Base-by-base conservation (phyloP, 2,888 invertebrate species). In the Drosophila anceps region DNA sequence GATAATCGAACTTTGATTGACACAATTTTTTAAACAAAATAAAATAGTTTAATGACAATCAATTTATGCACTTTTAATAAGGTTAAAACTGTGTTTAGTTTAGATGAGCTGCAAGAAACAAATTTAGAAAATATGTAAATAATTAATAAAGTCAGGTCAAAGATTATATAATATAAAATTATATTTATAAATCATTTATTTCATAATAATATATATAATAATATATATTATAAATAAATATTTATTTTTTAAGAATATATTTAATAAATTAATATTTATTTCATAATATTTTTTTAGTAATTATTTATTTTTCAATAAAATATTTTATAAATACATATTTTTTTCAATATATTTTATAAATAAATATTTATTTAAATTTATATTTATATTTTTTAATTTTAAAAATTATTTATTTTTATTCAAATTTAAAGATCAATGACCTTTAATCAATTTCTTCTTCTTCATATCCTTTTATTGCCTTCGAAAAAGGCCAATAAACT, bases 51-150 rank as follows among this genome's bases (percentile, higher is more conserved):
- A 39, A 35, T 20, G 53, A 46, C 10, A 37, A 15, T n/a, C n/a
- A 54, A 50, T 48, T 59, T 24, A 4, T 37, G 48, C 72, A 84
- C 84, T 67, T 68, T 65, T 2, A 27, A 54, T 9, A 15, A 24
- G 57, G 51, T 35, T 41, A 15, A 51, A 33, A 50, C 31, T 61
- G 31, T 39, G 59, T 61, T 18, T n/a, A 68, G 39, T 61, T 51
- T 44, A 43, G 35, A 60, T 55, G 27, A 10, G 63, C 88, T 82
- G 82, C 62, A 89, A 88, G 55, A 58, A 77, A 33, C 76, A 77
- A 57, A 10, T 18, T 2, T 53, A 53, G 51, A 65, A 8, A 63
- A 65, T 66, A 4, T 20, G 6, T 46, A 15, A 8, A 46, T 8
- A 5, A 4, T 46, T 46, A 46, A 27, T 46, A 8, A 27, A 15